Conservation (phyloP, 2,797 vertebrate species). For the Danionella dracula region DNA sequence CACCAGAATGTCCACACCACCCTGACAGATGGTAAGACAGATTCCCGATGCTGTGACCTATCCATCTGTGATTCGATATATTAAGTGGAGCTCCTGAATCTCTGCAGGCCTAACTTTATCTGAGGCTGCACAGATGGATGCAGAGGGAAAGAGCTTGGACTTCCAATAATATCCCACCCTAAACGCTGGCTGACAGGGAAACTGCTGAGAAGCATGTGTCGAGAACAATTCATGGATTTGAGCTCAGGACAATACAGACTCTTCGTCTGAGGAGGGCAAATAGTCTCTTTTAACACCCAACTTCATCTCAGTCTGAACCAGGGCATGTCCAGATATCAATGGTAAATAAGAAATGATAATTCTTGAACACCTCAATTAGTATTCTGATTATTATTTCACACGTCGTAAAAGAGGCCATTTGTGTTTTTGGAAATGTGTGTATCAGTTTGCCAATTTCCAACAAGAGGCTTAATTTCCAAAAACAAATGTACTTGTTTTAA, state of each 20-base stretch:
- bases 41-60: background rate
- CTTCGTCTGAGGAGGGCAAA: background rate
- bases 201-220: background rate
- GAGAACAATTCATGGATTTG: slow-evolving; percentile 12
- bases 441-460: no score
- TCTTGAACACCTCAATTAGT: no score
- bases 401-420: no score
- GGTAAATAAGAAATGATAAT: no score
- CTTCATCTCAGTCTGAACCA: background rate
- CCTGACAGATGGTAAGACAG: slow-evolving; percentile 10
- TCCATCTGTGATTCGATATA: slow-evolving; percentile 1
- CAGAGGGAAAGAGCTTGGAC: background rate
- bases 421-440: no score
- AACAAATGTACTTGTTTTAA: no score
- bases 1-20: background rate
- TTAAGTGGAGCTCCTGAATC: background rate
- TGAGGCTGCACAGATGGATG: slow-evolving; percentile 5
- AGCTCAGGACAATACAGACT: background rate
- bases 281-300: background rate
- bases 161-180: background rate
- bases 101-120: background rate
- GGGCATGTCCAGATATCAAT: no score
- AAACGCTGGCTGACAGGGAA: background rate
- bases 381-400: no score
- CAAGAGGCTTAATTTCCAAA: no score